Evolutionary conservation across 2,888 invertebrate genomes (phyloP).

Genomic region (Bursaphelenchus okinawaensis): DNA sequence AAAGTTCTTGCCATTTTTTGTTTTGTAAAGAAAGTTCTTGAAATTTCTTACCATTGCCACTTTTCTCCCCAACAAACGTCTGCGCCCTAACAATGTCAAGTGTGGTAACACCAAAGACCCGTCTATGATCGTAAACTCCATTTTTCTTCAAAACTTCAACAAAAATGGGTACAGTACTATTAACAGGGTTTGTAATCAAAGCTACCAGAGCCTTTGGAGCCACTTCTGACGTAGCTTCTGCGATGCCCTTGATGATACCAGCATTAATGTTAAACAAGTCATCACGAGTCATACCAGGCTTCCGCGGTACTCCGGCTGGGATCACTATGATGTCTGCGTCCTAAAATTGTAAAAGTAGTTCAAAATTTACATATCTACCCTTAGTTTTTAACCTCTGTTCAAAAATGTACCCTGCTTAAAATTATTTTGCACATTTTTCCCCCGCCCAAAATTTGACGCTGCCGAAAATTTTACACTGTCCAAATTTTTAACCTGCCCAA

Average conservation of each 20-base stretch:
- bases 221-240: constrained; percentile 72
- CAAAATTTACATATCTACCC: no score
- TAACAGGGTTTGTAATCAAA: constrained; percentile 97
- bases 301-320: constrained; percentile 95
- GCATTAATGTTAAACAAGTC: constrained; percentile 98
- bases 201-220: constrained; percentile 87
- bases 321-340: constrained; percentile 83
- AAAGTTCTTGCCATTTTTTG: no score
- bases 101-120: constrained; percentile 91
- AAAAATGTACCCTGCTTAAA: no score
- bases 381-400: no score
- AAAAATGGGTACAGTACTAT: constrained; percentile 95
- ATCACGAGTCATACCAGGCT: constrained; percentile 97
- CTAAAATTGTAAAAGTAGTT: neutral
- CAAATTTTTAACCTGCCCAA: no score
- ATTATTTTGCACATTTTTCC: no score
- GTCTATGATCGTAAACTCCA: constrained; percentile 81
- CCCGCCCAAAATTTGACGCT: no score
- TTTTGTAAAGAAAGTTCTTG: no score
- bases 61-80: constrained; percentile 87
- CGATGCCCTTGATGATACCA: constrained; percentile 83
- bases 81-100: constrained; percentile 90
- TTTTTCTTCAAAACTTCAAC: constrained; percentile 85
- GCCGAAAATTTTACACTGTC: no score
- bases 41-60: no score